These are phyloP conservation scores for Eulacestoma nigropectus DNA, from an alignment of 2,113 vertebrate species.

Conservation along the genomic window DNA sequence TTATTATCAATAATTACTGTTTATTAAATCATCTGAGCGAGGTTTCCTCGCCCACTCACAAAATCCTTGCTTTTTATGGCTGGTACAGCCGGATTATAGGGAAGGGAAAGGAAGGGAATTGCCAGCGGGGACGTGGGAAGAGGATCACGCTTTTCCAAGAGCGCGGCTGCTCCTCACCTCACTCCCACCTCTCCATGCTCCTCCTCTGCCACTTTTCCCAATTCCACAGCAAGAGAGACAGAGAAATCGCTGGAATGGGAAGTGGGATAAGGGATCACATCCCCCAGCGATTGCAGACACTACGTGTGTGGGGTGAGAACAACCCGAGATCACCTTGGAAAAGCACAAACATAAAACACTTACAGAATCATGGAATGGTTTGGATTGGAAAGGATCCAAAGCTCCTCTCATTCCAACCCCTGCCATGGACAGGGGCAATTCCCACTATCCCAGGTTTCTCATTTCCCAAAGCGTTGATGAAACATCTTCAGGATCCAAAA, in stretches of 20 bases:
- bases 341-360: background rate
- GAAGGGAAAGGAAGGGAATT: background rate
- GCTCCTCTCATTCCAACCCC: background rate
- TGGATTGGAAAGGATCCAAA: background rate
- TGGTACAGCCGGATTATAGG: fast-evolving
- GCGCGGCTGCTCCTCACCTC: background rate
- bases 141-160: background rate
- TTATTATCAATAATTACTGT: conserved; percentile 1
- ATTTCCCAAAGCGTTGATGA: background rate
- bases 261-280: background rate
- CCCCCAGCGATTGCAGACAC: too few species aligned
- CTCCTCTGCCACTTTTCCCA: background rate
- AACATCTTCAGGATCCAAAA: background rate
- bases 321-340: background rate
- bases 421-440: background rate
- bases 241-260: background rate
- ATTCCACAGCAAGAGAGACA: fast-evolving
- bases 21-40: background rate
- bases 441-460: background rate
- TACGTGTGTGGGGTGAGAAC: fast-evolving
- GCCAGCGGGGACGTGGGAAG: background rate
- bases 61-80: background rate
- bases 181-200: fast-evolving
- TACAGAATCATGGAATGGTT: background rate
- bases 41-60: background rate